Conservation (phyloP, 1,140 invertebrate genomes). For the Psix sp. region DNA sequence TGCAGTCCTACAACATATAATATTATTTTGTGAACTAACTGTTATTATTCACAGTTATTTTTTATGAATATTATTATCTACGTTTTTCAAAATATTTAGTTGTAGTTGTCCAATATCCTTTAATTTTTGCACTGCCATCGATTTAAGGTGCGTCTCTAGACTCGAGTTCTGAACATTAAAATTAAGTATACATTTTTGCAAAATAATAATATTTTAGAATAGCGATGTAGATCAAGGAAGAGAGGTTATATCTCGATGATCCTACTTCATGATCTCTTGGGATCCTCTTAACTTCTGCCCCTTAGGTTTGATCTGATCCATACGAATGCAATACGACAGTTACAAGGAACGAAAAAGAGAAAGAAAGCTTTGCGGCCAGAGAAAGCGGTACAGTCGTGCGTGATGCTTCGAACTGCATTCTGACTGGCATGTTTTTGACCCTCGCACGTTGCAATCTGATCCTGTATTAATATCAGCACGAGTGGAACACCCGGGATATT, state of each 20-base stretch:
- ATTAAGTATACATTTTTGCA: background rate
- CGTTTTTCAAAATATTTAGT: too few relatives aligned
- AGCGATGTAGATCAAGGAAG: constrained; percentile 9
- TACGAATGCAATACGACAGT: constrained; percentile 69
- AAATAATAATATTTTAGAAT: constrained; percentile 12
- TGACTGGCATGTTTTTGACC: constrained; percentile 53
- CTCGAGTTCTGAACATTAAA: too few relatives aligned
- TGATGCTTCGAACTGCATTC: constrained; percentile 20
- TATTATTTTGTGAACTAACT: too few relatives aligned
- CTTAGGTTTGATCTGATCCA: constrained; percentile 63
- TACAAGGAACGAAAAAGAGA: constrained; percentile 35
- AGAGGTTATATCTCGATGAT: constrained; percentile 61
- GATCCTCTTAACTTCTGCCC: constrained; percentile 59
- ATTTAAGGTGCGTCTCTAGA: too few relatives aligned
- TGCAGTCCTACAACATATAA: too few relatives aligned
- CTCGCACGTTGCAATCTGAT: constrained; percentile 53
- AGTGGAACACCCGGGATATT: constrained; percentile 35
- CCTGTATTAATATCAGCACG: constrained; percentile 64
- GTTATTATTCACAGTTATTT: too few relatives aligned
- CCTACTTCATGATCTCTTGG: constrained; percentile 47
- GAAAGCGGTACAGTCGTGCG: constrained; percentile 28
- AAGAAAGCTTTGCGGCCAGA: constrained; percentile 16
- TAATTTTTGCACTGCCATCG: too few relatives aligned
- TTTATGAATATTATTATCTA: too few relatives aligned
- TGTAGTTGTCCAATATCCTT: too few relatives aligned